Evolutionary conservation across 2,888 invertebrate species (phyloP), one percentile per base, ranked within the genome.

Genomic region (Drosophila nr. fundita): DNA sequence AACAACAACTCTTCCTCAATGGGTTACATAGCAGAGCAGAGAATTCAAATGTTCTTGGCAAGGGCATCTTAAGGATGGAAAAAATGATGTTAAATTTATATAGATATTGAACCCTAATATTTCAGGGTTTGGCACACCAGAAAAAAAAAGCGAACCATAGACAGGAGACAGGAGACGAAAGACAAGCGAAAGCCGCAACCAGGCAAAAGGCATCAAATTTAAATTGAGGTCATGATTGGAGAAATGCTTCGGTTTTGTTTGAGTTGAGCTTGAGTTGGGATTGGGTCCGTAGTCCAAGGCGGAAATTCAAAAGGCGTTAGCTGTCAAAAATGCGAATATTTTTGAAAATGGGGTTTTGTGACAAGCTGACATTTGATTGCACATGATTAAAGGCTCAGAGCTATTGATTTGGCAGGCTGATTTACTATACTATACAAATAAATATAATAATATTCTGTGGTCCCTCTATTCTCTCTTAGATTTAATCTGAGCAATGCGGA

Each of bases 401-500:
- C 71, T 75, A 67, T 81, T 88, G 90, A 88, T 82, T 80, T 82
- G 65, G 67, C 66, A 71, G 69, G 84, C 58, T 80, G 77, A 83
- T 75, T 80, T 80, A 78, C 80, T 80, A 36, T 55, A 4, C 24
- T 13, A 27, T 3, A 27, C 7, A 38, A 54, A 59, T 38, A 62
- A 63, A 61, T 32, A 32, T 13, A 36, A 52, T 27, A 38, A 45
- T 54, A 61, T 52, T 66, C 27, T 66, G 27, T 5, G 40, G 5
- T 32, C 21, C 21, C 15, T 55, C 29, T 29, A 6, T 13, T 45
- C 42, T 24, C 21, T 36, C 18, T 21, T 27, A 93, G 93, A 92
- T 93, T 91, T 66, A 93, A 93, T 83, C 80, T 93, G 11, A 93
- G 92, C 76, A 93, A 93, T 68, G 79, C 91, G 0, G 93, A 93